These are phyloP conservation scores for Sigmodon hispidus DNA, from an alignment of 2,113 vertebrate genomes.

Conservation along the genomic window DNA sequence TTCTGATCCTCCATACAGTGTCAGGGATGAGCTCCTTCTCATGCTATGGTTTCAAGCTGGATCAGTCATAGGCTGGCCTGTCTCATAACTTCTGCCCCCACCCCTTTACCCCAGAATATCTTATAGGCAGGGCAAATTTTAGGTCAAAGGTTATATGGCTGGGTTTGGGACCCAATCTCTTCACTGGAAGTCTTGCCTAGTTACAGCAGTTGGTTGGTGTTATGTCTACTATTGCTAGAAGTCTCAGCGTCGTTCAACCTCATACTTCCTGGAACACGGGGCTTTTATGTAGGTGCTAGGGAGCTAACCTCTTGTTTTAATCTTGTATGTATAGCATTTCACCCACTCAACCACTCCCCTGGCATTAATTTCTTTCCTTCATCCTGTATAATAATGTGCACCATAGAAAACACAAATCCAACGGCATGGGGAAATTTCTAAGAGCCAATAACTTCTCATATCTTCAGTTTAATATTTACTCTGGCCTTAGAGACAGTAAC, in stretches of 20 bases:
- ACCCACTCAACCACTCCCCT: not conserved
- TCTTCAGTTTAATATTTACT: constrained; percentile 11
- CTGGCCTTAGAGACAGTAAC: not conserved
- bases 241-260: not conserved
- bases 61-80: not conserved
- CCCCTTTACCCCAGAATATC: not conserved
- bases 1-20: not conserved
- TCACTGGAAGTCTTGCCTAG: too few species aligned
- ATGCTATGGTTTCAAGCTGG: not conserved
- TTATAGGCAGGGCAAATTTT: not conserved
- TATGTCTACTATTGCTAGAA: not conserved
- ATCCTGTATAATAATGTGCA: not conserved
- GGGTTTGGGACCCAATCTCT: not conserved
- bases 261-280: not conserved
- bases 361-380: not conserved
- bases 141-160: not conserved
- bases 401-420: not conserved
- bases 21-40: not conserved
- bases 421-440: not conserved
- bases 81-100: not conserved
- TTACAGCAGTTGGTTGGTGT: not conserved
- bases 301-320: not conserved
- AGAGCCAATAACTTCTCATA: not conserved
- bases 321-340: not conserved
- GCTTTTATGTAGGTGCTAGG: not conserved